A percentile compares a stretch with the other conserved stretches of the same genome.
phyloP scores from a whole-genome alignment of 1,140 invertebrate genomes.

The Teleopsis dalmanni region DNA sequence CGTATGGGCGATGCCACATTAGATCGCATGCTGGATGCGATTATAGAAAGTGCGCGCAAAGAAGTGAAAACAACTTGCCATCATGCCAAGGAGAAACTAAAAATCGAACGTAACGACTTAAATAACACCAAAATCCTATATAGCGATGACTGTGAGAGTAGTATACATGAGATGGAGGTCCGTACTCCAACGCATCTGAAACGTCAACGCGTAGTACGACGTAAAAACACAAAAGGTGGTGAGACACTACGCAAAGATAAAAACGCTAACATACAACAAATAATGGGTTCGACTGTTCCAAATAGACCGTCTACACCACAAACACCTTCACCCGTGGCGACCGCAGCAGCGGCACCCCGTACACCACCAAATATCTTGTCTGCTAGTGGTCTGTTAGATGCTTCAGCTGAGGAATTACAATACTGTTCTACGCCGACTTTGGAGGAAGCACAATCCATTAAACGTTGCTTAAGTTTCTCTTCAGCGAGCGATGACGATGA shows the following conservation, averaged over 20 bases:
- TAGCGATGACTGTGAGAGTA: constrained; percentile 18
- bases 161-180: constrained; percentile 42
- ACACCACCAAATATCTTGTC: constrained; percentile 6
- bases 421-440: constrained; percentile 11
- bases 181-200: constrained; percentile 38
- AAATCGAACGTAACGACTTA: too few species aligned
- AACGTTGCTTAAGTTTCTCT: constrained; percentile 39
- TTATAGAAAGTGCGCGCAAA: constrained; percentile 38
- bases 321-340: constrained; percentile 9
- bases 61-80: constrained; percentile 17
- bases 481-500: constrained; percentile 21
- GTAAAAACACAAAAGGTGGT: constrained; percentile 24
- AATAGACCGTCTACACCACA: constrained; percentile 13
- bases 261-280: not conserved
- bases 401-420: not conserved
- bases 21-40: constrained; percentile 41
- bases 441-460: constrained; percentile 27
- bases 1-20: constrained; percentile 40
- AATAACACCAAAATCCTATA: not conserved
- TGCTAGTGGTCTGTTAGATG: not conserved
- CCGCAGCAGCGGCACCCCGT: not conserved
- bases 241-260: not conserved
- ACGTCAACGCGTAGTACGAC: constrained; percentile 37
- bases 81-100: too few species aligned
- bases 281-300: constrained; percentile 7